Evolutionary conservation across 2,888 invertebrate species (phyloP), one percentile per base, ranked within the genome.

Genomic region (Ypsolopha sequella): DNA sequence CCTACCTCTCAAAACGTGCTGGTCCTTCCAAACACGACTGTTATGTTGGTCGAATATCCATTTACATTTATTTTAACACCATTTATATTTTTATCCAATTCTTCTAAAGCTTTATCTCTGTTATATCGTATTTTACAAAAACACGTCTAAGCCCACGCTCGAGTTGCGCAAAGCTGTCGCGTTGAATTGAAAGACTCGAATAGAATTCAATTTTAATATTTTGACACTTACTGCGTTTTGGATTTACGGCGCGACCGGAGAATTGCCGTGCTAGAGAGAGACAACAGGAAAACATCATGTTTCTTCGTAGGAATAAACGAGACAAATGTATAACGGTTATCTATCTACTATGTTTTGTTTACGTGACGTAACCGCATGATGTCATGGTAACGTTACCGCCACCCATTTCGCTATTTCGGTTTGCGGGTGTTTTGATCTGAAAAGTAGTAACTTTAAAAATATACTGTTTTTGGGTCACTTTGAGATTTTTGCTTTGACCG

Each of bases 291-390:
- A 73, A 73, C 65, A 73, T 56, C 36, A 43, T n/a, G 41, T 46
- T 39, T 10, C 36, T 51, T 34, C 47, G 41, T 35, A 56, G 60
- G 36, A 59, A 53, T 41, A 66, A 81, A 39, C 62, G 64, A 60
- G 75, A 76, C 49, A 52, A 56, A 44, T 58, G 53, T 60, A 43
- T 24, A 43, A 13, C 14, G 14, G n/a, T 24, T 13, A 43, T 24
- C 14, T 14, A 62, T 54, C 55, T 59, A 54, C 33, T 53, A 51
- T 55, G 60, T 60, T 64, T 69, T 76, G 69, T 75, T 73, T 72
- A 70, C 60, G 54, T 76, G 76, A 77, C 69, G 75, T 73, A 75
- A 74, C 66, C 67, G 58, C 69, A 76, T 81, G 80, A 80, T 77
- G 77, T 80, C 81, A 82, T 80, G 74, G 73, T 62, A 76, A 76